Conservation (phyloP, 2,113 vertebrate genomes). For the Plecotus auritus region DNA sequence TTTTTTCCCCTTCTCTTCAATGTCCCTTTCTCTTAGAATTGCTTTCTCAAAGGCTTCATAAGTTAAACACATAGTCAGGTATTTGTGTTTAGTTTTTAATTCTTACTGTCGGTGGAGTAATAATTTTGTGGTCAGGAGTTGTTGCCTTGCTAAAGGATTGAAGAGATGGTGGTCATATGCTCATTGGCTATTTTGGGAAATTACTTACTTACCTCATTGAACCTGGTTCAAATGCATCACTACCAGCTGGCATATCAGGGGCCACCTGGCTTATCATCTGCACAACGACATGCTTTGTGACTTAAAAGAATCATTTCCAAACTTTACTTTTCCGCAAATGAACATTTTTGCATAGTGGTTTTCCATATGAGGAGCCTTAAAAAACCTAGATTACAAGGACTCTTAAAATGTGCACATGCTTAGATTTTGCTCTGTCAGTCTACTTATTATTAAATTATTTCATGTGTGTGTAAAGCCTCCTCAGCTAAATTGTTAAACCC, state of each 20-base stretch:
- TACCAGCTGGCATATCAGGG: background rate
- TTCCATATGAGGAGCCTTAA: background rate
- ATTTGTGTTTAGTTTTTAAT: background rate
- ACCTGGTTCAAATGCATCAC: background rate
- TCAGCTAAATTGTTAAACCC: background rate
- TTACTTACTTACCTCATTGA: constrained; percentile 23
- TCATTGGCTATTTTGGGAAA: background rate
- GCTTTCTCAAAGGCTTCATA: background rate
- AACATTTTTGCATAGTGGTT: background rate
- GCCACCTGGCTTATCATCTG: constrained; percentile 11
- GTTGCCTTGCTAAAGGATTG: background rate
- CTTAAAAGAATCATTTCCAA: background rate
- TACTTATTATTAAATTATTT: constrained; percentile 7
- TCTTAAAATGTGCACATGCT: background rate
- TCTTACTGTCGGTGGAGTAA: background rate
- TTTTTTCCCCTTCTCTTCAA: background rate
- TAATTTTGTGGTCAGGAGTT: background rate
- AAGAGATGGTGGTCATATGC: background rate
- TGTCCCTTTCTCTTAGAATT: background rate
- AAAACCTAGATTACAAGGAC: background rate
- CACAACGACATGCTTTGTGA: background rate
- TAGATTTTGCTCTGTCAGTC: background rate
- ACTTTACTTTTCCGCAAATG: constrained; percentile 1
- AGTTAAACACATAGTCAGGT: background rate
- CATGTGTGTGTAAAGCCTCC: background rate